Evolutionary conservation across 2,113 vertebrate genomes (phyloP), one percentile per base, ranked within the genome.

Genomic region (Charina bottae): DNA sequence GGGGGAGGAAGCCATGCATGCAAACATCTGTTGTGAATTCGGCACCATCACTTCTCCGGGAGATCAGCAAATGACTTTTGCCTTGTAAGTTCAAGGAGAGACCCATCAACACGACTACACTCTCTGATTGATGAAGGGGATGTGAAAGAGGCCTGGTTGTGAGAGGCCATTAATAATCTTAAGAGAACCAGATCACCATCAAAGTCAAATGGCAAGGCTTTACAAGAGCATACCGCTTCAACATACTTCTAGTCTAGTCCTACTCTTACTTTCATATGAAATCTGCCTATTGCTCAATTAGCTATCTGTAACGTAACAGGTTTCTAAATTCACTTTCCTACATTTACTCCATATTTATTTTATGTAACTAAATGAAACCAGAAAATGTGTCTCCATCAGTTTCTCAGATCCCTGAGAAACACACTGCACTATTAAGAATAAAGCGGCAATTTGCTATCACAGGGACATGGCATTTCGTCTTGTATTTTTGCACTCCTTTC

Each of bases 61-160:
- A 92, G 86, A 88, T 83, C 86, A 87, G 68, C 56, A 88, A 92
- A 92, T 62, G 68, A 83, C 91, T 89, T 92, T 88, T 92, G 86
- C 87, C 68, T 92, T 26, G 21, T 24, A 60, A 60, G 91, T 92
- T 92, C 91, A 92, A 83, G 91, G 91, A 92, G 42, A 88, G 64
- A 84, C 56, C 55, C 10, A 84, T 84, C 86, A 88, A 17, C 86
- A 88, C 17, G 9, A 53, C 42, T n/a, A 83, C 9, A 21, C 26
- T 26, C 37, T 83, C 56, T 92, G 91, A 88, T 72, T 23, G 72
- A 83, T 88, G 86, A 88, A 88, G 42, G 86, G 54, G 86, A 33
- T 15, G 88, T 10, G 42, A 83, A 60, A 92, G 68, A 26, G 72
- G 64, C 13, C 91, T 88, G 42, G 68, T 33, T 42, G 15, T 17